Percentiles rank a stretch among this genome's conserved stretches.
Evolutionary conservation across 2,113 vertebrate genomes (phyloP).

Genomic region (Craseonycteris thonglongyai): DNA sequence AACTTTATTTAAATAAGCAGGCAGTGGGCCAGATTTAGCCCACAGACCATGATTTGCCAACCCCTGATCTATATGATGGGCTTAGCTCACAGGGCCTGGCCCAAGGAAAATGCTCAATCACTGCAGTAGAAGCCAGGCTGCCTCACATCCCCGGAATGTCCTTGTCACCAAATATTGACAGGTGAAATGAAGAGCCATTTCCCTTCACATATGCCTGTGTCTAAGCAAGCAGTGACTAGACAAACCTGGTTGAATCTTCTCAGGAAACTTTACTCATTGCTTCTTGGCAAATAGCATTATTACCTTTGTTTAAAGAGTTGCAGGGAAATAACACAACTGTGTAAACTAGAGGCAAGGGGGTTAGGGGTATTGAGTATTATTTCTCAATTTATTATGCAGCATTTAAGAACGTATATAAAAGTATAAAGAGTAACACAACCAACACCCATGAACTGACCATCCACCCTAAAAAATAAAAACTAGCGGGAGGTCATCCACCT

Average conservation of each 20-base stretch:
- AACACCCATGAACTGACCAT: neutral
- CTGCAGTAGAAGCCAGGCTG: neutral
- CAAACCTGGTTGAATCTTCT: conserved; percentile 46
- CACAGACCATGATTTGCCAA: neutral
- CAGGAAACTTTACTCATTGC: neutral
- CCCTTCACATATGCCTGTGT: neutral
- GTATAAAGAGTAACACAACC: neutral
- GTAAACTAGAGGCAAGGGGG: neutral
- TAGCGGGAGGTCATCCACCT: neutral
- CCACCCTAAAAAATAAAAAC: neutral
- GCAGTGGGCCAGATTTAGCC: neutral
- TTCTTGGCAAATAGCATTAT: neutral
- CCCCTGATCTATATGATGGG: neutral
- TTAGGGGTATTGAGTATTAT: neutral
- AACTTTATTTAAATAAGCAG: conserved; percentile 42
- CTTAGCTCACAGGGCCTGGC: neutral
- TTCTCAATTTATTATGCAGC: neutral
- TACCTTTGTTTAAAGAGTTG: conserved; percentile 15
- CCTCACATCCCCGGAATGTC: neutral
- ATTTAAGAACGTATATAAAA: neutral
- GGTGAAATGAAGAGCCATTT: neutral
- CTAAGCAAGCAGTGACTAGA: conserved; percentile 20
- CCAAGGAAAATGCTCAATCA: neutral
- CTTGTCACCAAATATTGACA: neutral
- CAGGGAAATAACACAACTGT: neutral